These are phyloP conservation scores for Aratinga solstitialis DNA, from an alignment of 2,797 vertebrate genomes.

Conservation along the genomic window DNA sequence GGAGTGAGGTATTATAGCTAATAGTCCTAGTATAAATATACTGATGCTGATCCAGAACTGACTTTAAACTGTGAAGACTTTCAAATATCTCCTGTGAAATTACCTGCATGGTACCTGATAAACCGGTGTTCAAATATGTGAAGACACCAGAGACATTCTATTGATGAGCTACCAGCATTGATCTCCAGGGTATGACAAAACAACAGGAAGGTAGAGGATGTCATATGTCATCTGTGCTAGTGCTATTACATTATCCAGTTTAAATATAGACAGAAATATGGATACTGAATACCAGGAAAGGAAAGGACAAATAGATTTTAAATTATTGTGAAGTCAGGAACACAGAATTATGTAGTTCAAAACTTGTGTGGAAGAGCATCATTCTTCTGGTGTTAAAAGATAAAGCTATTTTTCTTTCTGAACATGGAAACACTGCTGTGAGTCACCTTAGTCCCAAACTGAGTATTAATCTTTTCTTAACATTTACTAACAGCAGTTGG, in stretches of 20 bases:
- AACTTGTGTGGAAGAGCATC: background rate
- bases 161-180: background rate
- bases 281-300: background rate
- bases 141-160: background rate
- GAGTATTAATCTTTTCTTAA: background rate
- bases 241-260: background rate
- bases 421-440: background rate
- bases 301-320: background rate
- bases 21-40: background rate
- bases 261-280: background rate
- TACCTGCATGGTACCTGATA: background rate
- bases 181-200: background rate
- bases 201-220: background rate
- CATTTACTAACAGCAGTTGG: background rate
- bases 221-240: background rate
- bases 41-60: background rate
- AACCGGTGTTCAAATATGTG: background rate
- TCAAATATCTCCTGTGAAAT: background rate
- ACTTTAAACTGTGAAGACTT: background rate
- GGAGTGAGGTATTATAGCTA: background rate
- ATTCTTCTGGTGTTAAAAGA: background rate
- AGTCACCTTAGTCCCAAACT: background rate
- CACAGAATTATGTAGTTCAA: background rate
- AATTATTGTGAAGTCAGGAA: background rate
- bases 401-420: background rate